Evolutionary conservation across 1,140 invertebrate genomes (phyloP).

Genomic region (Camponotus pennsylvanicus): DNA sequence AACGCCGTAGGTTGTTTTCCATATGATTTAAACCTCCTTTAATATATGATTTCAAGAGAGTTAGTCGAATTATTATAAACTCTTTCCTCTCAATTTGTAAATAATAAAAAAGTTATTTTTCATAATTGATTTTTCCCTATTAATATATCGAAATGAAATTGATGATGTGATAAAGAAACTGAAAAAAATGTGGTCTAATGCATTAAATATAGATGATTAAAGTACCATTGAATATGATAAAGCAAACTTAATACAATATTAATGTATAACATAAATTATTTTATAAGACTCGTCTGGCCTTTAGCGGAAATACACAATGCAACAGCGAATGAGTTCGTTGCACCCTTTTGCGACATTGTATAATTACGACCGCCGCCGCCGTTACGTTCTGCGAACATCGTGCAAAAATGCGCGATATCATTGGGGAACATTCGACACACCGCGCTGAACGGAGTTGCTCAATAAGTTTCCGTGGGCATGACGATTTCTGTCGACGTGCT

Average conservation of each 20-base stretch:
- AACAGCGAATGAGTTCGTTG: slow-evolving; percentile 75
- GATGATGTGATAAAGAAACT: background rate
- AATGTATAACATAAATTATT: slow-evolving; percentile 36
- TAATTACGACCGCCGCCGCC: slow-evolving; percentile 76
- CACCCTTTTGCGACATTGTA: slow-evolving; percentile 80
- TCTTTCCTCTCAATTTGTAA: background rate
- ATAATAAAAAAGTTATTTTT: background rate
- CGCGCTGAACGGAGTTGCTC: slow-evolving; percentile 48
- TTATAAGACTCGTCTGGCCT: slow-evolving; percentile 69
- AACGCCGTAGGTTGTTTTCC: no score
- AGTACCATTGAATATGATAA: background rate
- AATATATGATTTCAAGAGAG: background rate
- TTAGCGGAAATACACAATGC: slow-evolving; percentile 46
- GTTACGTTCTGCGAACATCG: slow-evolving; percentile 77
- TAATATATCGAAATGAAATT: background rate
- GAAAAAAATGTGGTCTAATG: background rate
- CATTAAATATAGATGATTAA: background rate
- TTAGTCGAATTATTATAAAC: background rate
- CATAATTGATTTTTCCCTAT: background rate
- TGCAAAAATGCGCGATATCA: slow-evolving; percentile 79
- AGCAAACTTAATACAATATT: slow-evolving; percentile 6
- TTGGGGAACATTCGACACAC: slow-evolving; percentile 80
- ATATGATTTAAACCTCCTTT: no score
- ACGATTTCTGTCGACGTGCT: slow-evolving; percentile 59
- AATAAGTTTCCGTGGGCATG: slow-evolving; percentile 59